Base-by-base conservation (phyloP, 1,140 invertebrate genomes). In the Drosophila eugracilis region DNA sequence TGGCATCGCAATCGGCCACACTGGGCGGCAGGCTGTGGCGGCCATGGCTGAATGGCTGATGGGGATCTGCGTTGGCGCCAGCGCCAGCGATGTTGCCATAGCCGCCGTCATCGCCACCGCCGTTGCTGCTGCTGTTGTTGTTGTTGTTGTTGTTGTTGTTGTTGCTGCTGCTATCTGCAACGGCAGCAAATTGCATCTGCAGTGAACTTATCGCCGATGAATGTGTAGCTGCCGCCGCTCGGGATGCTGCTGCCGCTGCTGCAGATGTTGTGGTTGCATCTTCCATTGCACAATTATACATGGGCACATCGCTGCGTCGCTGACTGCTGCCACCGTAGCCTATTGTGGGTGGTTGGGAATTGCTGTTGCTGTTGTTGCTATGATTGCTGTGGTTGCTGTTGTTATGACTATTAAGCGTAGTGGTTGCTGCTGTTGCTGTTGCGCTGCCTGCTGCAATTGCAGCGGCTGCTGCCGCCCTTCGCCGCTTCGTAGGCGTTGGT, bases 161-260 rank as follows among this genome's bases (percentile, higher is more conserved):
- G 72, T 90, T n/a, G 44, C 53, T 34, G 77, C 32, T 10, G 45
- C 57, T 78, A 62, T 91, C 92, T 26, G 92, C 92, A 26, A 92
- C 92, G 72, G 92, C 92, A 37, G 92, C 92, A 71, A 92, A 84
- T 60, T 91, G 75, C 88, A 92, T 92, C 76, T 86, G 88, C 54
- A 92, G 85, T 17, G 86, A 81, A 19, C 91, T 81, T 44, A 90
- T 78, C 50, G 79, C 65, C 42, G 74, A 66, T 59, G 80, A 83
- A n/a, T 42, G 39, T 47, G 50, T 53, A 21, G 17, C 32, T 30
- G 22, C 41, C 32, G 52, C 59, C 22, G 54, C 24, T 50, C 67
- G 53, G 34, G 44, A 42, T 65, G 48, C 52, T 54, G 57, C 17
- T 10, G 47, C 17, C 50, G 52, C 10, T 19, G 36, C 26, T 48